Evolutionary conservation across 2,888 invertebrate genomes (phyloP), one percentile per base, ranked within the genome.

Genomic region (Omphaloscelis lunosa): DNA sequence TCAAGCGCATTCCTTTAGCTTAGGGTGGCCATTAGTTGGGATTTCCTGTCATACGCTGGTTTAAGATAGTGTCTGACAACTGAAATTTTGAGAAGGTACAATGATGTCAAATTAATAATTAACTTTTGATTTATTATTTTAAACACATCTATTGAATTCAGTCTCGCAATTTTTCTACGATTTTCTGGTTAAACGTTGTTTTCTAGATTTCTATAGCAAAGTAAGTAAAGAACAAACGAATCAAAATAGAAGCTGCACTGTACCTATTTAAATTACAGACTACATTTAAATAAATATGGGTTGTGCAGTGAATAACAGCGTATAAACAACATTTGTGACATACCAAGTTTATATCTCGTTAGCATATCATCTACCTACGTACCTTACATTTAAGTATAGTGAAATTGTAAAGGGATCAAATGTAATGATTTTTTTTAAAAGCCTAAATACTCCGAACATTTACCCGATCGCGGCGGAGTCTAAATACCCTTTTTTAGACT

Each of bases 1-100:
- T 90, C 85, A 73, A 73, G 87, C 90, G 90, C 94, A 94, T 94
- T 93, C 94, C 92, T 82, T 23, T 29, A 48, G 69, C 79, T 85
- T 86, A 88, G 72, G 77, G 80, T 86, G 79, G 61, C 71, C 75
- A 84, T 80, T 83, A 66, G 67, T 78, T 62, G 53, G 80, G 78
- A 77, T 86, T 85, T 84, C 72, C 79, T 83, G 58, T 39, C 51
- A 39, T 68, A 56, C 27, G n/a, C 66, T 41, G 53, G 45, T 34
- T 63, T 70, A 68, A 67, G 61, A 58, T 56, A 61, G 12, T 29
- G 58, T 27, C 7, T n/a, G 45, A 70, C 56, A 69, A 45, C 20
- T 68, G 11, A 53, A 56, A n/a, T 66, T 56, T 27, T 15, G 17
- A 20, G 4, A 17, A 53, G 17, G 9, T 6, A 53, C 17, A 58